Evolutionary conservation across 1,140 invertebrate species (phyloP).

Genomic region (Platyscapa corneri): DNA sequence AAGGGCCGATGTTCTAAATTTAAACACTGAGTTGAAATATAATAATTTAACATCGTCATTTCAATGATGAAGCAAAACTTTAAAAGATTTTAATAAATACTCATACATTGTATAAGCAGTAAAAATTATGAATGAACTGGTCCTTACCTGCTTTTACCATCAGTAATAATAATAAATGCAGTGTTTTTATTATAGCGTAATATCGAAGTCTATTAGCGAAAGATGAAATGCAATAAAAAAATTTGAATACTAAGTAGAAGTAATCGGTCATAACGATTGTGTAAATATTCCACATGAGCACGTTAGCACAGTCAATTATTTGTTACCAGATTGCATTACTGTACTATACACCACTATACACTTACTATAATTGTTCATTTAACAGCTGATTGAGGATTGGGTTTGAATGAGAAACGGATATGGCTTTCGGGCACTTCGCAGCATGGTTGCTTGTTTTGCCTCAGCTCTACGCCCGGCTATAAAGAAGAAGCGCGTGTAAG

Average conservation of each 20-base stretch:
- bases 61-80: no score
- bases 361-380: slow-evolving; percentile 13
- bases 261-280: background rate
- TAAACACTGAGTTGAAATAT: no score
- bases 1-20: no score
- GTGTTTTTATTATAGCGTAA: no score
- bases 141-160: no score
- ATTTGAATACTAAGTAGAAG: background rate
- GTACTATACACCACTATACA: background rate
- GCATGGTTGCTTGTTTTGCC: background rate
- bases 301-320: background rate
- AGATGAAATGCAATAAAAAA: background rate
- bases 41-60: no score
- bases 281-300: background rate
- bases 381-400: slow-evolving; percentile 7
- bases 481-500: background rate
- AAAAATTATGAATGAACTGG: no score
- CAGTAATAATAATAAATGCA: no score
- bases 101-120: no score
- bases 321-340: background rate
- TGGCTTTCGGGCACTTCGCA: background rate
- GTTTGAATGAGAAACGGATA: background rate
- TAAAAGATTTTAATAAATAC: no score
- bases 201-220: no score
- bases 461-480: background rate